These are phyloP conservation scores for Caretta caretta DNA, from an alignment of 2,113 vertebrate genomes.

Conservation along the genomic window DNA sequence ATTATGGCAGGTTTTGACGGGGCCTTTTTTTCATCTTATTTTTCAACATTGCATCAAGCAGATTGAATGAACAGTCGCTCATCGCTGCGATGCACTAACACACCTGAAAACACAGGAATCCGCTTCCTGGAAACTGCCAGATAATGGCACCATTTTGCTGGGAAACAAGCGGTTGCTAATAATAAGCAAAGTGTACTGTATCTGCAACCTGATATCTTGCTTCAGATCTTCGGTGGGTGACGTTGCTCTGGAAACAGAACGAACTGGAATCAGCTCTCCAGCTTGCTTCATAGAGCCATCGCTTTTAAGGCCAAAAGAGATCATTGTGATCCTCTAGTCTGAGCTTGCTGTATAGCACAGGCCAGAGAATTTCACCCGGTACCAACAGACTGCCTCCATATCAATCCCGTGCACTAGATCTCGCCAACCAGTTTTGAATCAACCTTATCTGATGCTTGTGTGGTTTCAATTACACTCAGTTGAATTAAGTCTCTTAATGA, in stretches of 20 bases:
- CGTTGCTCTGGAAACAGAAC: constrained; percentile 65
- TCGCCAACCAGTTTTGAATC: neutral
- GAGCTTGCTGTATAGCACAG: neutral
- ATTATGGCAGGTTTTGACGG: neutral
- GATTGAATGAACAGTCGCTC: neutral
- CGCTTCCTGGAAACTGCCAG: neutral
- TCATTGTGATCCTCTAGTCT: neutral
- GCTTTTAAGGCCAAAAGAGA: neutral
- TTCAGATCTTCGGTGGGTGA: constrained; percentile 47
- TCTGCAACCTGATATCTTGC: constrained; percentile 59
- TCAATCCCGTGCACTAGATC: neutral
- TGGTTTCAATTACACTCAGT: neutral
- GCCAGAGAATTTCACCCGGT: neutral
- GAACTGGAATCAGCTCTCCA: constrained; percentile 52
- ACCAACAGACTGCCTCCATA: neutral
- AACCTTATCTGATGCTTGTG: neutral
- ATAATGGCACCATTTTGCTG: neutral
- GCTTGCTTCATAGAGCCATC: neutral
- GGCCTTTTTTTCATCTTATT: neutral
- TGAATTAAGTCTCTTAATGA: neutral
- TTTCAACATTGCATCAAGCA: neutral
- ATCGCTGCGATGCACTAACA: too few relatives aligned
- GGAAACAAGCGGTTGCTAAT: neutral
- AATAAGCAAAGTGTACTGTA: neutral
- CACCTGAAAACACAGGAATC: neutral